phyloP scores from a whole-genome alignment of 2,113 vertebrate genomes.

The Phrynosoma blainvillii region DNA sequence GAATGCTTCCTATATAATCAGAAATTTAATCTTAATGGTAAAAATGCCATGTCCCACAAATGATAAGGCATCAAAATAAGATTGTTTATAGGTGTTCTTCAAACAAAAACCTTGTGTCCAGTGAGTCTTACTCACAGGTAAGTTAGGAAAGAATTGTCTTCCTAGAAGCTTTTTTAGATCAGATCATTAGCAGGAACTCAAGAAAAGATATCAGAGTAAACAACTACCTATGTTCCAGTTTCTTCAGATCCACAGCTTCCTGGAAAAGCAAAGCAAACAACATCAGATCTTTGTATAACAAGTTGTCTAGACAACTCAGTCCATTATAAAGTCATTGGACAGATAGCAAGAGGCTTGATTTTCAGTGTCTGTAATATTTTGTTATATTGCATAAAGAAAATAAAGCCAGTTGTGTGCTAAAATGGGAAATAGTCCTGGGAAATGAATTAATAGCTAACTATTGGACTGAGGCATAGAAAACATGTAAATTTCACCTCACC shows the following conservation, averaged over 20 bases:
- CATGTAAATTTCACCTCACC: background rate
- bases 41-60: background rate
- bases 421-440: background rate
- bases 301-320: background rate
- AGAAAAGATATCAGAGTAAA: background rate
- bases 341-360: background rate
- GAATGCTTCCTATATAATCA: background rate
- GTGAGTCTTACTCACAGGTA: background rate
- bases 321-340: background rate
- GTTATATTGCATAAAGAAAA: background rate
- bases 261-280: background rate
- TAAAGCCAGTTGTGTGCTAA: background rate
- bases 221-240: background rate
- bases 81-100: background rate
- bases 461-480: background rate
- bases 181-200: background rate
- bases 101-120: background rate
- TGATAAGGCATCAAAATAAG: background rate
- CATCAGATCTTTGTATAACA: background rate
- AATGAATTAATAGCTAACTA: background rate
- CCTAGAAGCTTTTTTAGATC: background rate
- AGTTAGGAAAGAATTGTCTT: background rate
- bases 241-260: background rate
- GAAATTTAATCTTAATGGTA: background rate
- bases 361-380: background rate